Base-by-base conservation (phyloP, 2,888 invertebrate genomes). In the Euplagia quadripunctaria region DNA sequence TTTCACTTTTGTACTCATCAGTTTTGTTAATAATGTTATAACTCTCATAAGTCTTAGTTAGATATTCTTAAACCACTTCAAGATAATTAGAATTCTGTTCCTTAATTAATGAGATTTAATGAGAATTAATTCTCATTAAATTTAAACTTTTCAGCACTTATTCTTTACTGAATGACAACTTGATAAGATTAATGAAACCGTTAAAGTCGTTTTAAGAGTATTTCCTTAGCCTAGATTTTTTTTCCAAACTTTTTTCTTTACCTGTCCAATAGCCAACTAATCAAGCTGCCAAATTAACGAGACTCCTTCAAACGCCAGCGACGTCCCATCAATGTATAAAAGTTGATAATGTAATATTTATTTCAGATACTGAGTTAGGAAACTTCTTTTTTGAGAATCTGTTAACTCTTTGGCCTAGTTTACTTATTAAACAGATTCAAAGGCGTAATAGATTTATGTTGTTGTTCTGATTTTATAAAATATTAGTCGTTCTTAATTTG, bases 201-300 rank as follows among this genome's bases (percentile, higher is more conserved):
- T 72, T 71, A 70, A 71, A 61, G 46, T 70, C 73, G 64, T 52
- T 75, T 73, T 73, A 17, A 67, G 64, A 77, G 42, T 70, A 58
- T 71, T 76, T 69, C n/a, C 75, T 80, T 66, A 79, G 80, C 78
- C 78, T 76, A 79, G 79, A 76, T 74, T 71, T 46, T 43, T 16
- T 66, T 66, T 61, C 14, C 77, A 81, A 79, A 73, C 77, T 86
- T 85, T 85, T 61, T 83, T 77, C 80, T 73, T 74, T 81, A 81
- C 80, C 79, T 79, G 68, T 72, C 65, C 75, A 80, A 82, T 84
- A 78, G 79, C 76, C 74, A 81, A 85, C 87, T 87, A 85, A 88
- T 86, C 84, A 88, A 82, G 77, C 79, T 77, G 73, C 79, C 63
- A 67, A 78, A 72, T 78, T 77, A 68, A 67, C 41, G 41, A 72